Conservation (phyloP, 2,797 vertebrate species). For the Gobionotothen gibberifrons region DNA sequence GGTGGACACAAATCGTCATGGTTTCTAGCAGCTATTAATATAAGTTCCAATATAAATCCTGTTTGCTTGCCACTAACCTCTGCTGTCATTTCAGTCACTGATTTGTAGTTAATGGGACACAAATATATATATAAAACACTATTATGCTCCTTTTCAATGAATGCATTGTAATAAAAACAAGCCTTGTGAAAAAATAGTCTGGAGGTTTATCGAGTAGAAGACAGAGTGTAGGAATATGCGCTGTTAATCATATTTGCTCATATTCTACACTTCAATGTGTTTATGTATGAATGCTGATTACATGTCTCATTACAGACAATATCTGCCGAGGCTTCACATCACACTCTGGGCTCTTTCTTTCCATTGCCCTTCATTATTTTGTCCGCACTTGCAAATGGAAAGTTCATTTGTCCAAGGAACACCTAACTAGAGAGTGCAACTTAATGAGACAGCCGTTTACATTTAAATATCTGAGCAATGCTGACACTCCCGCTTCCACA, state of each 20-base stretch:
- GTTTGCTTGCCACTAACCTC: not conserved
- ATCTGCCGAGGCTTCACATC: conserved; percentile 24
- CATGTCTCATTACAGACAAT: conserved; percentile 28
- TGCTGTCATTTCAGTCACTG: not conserved
- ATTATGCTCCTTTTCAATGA: conserved; percentile 3
- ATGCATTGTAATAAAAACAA: conserved; percentile 6
- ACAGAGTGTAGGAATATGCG: not conserved
- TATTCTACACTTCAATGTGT: conserved; percentile 9
- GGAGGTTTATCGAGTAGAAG: conserved; percentile 2
- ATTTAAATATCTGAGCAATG: conserved; percentile 38
- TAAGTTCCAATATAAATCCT: not conserved
- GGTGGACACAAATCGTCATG: not conserved
- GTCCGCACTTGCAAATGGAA: conserved; percentile 21
- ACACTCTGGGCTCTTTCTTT: conserved; percentile 23
- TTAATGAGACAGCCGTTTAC: conserved; percentile 23
- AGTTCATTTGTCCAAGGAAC: conserved; percentile 53
- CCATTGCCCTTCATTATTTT: conserved; percentile 43
- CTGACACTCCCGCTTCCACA: conserved; percentile 22
- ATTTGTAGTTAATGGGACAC: not conserved
- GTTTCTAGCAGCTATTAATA: not conserved
- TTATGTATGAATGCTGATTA: conserved; percentile 33
- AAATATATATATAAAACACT: not conserved
- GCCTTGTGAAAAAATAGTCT: not conserved
- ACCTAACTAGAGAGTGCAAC: conserved; percentile 45
- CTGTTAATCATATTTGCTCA: not conserved